These are phyloP conservation scores for Heloderma charlesbogerti DNA, from an alignment of 2,113 vertebrate genomes.

Conservation along the genomic window DNA sequence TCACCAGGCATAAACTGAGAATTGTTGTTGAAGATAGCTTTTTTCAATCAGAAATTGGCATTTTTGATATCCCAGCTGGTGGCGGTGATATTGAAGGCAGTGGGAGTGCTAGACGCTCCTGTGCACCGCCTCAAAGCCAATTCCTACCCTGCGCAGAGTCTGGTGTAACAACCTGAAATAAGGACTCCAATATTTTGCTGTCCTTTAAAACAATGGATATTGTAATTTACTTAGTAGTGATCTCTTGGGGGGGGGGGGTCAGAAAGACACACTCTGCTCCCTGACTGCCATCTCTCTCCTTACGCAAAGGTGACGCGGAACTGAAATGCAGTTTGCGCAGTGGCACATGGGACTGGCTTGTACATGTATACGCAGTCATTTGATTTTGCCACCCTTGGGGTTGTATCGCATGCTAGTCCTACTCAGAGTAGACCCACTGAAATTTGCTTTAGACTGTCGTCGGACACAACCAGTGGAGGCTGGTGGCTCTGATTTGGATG, in stretches of 20 bases:
- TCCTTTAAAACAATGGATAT: not conserved
- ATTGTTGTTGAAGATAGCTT: constrained; percentile 41
- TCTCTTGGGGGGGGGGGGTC: not conserved
- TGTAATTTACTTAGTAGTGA: not conserved
- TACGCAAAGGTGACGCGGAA: constrained; percentile 4
- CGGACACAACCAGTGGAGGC: too few species aligned
- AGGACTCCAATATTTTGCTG: not conserved
- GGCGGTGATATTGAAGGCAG: not conserved
- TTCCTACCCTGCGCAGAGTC: constrained; percentile 26
- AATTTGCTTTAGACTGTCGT: too few species aligned
- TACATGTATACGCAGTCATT: not conserved
- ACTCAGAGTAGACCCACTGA: too few species aligned
- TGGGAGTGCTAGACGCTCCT: constrained; percentile 2
- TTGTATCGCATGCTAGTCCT: too few species aligned
- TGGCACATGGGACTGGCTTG: not conserved
- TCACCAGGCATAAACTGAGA: constrained; percentile 54
- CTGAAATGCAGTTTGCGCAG: rapidly evolving
- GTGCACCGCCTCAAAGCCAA: constrained; percentile 27
- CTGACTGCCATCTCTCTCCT: constrained; percentile 21
- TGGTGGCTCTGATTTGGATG: too few species aligned
- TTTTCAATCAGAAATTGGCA: constrained; percentile 50
- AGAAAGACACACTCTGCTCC: not conserved
- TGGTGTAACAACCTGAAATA: constrained; percentile 14
- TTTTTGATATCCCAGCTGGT: constrained; percentile 41
- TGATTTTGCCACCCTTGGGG: not conserved